Conservation (phyloP, 2,888 invertebrate genomes). For the Sthenelais limicola region DNA sequence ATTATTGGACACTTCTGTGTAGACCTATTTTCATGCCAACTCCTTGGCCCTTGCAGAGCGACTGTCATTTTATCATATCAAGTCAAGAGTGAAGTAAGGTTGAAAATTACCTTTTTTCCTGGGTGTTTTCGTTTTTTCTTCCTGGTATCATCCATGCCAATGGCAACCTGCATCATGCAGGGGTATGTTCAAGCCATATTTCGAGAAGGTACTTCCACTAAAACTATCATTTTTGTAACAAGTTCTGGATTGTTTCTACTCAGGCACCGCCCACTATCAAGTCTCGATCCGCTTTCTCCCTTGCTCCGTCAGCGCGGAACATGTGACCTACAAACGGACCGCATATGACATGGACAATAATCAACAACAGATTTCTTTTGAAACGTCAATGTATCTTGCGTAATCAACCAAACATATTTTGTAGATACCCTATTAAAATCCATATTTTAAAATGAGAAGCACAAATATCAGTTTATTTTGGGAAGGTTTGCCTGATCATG, state of each 20-base stretch:
- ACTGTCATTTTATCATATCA: not conserved
- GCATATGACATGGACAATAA: not conserved
- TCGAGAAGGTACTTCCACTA: no score
- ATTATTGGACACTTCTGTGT: not conserved
- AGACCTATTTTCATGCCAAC: not conserved
- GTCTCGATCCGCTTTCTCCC: no score
- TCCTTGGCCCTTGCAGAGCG: no score
- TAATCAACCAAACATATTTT: not conserved
- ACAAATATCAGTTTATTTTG: not conserved
- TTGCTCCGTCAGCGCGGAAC: slow-evolving; percentile 3
- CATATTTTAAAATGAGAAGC: not conserved
- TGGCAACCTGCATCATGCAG: slow-evolving; percentile 4
- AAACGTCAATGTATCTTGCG: not conserved
- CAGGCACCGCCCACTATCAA: no score
- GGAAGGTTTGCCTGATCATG: not conserved
- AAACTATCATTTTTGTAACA: no score
- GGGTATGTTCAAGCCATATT: slow-evolving; percentile 13
- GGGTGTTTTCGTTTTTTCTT: slow-evolving; percentile 17
- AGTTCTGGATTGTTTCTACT: not conserved
- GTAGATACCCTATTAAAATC: not conserved
- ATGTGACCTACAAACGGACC: slow-evolving; percentile 8
- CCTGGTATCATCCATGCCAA: slow-evolving; percentile 36
- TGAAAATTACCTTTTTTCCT: slow-evolving; percentile 30
- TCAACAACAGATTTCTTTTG: not conserved
- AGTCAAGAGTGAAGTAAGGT: not conserved